Percentiles rank a stretch among this genome's conserved stretches.
Evolutionary conservation across 2,797 vertebrate species (phyloP).

Genomic region (Coluber constrictor): DNA sequence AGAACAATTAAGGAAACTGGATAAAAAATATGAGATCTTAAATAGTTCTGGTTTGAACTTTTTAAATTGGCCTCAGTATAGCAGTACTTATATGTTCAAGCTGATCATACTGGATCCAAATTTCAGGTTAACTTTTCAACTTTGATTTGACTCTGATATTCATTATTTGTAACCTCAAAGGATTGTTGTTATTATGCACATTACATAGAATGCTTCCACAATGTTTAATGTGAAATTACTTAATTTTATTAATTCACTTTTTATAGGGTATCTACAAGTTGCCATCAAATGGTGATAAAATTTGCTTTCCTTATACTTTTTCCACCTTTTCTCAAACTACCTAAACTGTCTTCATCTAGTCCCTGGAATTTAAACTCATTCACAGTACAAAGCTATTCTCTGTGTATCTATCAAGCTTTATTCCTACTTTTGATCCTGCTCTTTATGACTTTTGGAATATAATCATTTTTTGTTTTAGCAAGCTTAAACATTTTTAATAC

Average conservation of each 20-base stretch:
- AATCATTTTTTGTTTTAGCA: too few species aligned
- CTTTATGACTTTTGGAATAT: background rate
- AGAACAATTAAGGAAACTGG: slow-evolving; percentile 42
- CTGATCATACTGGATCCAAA: slow-evolving; percentile 60
- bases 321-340: background rate
- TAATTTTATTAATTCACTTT: background rate
- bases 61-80: slow-evolving; percentile 40
- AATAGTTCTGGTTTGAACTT: slow-evolving; percentile 49
- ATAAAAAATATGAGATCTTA: slow-evolving; percentile 57
- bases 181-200: background rate
- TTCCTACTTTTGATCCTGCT: background rate
- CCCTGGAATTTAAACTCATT: background rate
- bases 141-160: background rate
- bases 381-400: background rate
- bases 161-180: background rate
- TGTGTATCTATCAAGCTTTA: background rate
- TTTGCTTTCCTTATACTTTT: background rate
- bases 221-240: background rate
- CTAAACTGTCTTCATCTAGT: background rate
- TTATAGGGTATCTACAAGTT: background rate
- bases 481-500: too few species aligned
- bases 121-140: slow-evolving; percentile 49
- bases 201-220: background rate
- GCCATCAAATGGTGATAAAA: background rate
- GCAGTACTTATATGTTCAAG: slow-evolving; percentile 52